phyloP scores from a whole-genome alignment of 2,888 invertebrate species.

The Epiblema foenella region DNA sequence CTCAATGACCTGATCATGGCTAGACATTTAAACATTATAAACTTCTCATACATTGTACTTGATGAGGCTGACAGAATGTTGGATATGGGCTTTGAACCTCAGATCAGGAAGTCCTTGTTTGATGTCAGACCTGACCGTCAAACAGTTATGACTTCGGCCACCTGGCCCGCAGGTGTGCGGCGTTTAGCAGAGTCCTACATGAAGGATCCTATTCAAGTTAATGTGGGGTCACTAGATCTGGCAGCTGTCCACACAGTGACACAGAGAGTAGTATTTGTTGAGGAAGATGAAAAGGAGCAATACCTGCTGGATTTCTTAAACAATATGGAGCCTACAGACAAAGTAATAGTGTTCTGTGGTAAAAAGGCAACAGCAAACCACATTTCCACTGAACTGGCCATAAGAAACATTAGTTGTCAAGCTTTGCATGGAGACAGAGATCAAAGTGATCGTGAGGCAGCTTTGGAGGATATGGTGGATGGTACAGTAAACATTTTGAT shows the following conservation, averaged over 20 bases:
- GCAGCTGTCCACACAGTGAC: slow-evolving; percentile 95
- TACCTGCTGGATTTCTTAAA: slow-evolving; percentile 88
- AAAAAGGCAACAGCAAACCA: slow-evolving; percentile 94
- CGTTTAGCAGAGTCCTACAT: slow-evolving; percentile 94
- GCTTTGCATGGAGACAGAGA: slow-evolving; percentile 96
- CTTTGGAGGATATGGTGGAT: slow-evolving; percentile 92
- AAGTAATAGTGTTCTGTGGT: slow-evolving; percentile 96
- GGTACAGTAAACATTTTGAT: slow-evolving; percentile 93
- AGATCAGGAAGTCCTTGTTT: slow-evolving; percentile 92
- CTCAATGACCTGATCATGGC: slow-evolving; percentile 94
- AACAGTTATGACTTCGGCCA: slow-evolving; percentile 98
- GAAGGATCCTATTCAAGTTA: slow-evolving; percentile 95
- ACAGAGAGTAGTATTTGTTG: slow-evolving; percentile 91
- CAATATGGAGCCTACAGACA: slow-evolving; percentile 90
- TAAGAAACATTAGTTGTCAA: slow-evolving; percentile 89
- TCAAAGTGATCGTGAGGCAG: slow-evolving; percentile 91
- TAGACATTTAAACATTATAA: slow-evolving; percentile 88
- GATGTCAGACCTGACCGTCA: slow-evolving; percentile 95
- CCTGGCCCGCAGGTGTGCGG: slow-evolving; percentile 96
- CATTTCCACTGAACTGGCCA: slow-evolving; percentile 90
- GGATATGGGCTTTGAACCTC: slow-evolving; percentile 94
- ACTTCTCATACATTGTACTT: slow-evolving; percentile 94
- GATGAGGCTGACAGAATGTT: slow-evolving; percentile 97
- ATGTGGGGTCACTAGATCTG: slow-evolving; percentile 94
- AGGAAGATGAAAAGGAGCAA: slow-evolving; percentile 88